Percentiles rank a stretch among this genome's conserved stretches.
These are phyloP conservation scores for Creontiades dilutus DNA, from an alignment of 2,888 invertebrate genomes.

Conservation along the genomic window DNA sequence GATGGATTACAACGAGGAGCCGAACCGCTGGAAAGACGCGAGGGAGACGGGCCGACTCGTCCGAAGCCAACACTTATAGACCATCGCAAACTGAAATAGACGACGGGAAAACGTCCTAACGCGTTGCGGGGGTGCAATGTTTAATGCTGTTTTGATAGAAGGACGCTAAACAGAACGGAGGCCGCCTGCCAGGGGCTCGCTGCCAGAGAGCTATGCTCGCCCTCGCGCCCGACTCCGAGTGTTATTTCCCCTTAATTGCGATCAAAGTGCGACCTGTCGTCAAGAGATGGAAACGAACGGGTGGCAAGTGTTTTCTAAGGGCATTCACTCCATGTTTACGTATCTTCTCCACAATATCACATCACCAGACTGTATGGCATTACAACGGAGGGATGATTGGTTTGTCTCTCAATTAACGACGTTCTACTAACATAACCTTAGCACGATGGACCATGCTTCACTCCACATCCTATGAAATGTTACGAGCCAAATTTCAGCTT, in stretches of 20 bases:
- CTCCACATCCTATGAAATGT: no score
- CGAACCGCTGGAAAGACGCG: neutral
- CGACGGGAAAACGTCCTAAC: neutral
- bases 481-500: no score
- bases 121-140: slow-evolving; percentile 14
- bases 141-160: slow-evolving; percentile 32
- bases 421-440: no score
- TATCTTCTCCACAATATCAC: no score
- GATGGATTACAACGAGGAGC: slow-evolving; percentile 11
- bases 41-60: neutral
- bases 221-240: neutral
- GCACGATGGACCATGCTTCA: no score
- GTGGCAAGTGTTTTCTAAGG: neutral
- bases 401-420: no score
- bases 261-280: slow-evolving; percentile 14
- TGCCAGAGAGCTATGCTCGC: slow-evolving; percentile 13
- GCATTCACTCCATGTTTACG: neutral
- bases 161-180: slow-evolving; percentile 13
- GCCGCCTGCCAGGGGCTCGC: slow-evolving; percentile 12
- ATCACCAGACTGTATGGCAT: no score
- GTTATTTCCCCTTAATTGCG: slow-evolving; percentile 35
- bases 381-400: no score
- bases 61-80: neutral
- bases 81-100: neutral
- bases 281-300: neutral